Evolutionary conservation across 2,113 vertebrate genomes (phyloP).

Genomic region (Spermophilus dauricus): DNA sequence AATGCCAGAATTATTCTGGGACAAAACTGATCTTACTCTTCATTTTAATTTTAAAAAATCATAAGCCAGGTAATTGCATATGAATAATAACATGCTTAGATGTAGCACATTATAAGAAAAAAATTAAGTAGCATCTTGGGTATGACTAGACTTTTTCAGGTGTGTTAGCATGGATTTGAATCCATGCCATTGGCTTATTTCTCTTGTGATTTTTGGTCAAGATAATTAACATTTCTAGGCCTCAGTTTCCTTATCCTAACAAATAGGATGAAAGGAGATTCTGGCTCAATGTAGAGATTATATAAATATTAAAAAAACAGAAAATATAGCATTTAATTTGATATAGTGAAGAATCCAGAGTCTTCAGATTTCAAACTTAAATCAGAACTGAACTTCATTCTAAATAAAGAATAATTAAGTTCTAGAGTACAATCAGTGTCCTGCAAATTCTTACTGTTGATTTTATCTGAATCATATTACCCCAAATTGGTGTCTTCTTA

Average conservation of each 20-base stretch:
- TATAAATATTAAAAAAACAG: background rate
- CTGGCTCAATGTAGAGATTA: background rate
- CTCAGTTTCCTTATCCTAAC: background rate
- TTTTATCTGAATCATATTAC: background rate
- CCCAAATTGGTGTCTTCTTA: background rate
- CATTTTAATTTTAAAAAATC: background rate
- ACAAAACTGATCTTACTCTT: background rate
- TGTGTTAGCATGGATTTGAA: background rate
- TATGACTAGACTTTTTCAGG: background rate
- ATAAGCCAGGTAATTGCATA: background rate
- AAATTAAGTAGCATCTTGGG: background rate
- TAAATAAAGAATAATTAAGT: background rate
- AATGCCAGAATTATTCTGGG: background rate
- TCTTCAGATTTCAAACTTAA: background rate
- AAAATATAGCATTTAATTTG: background rate
- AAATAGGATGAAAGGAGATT: background rate
- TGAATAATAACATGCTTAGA: background rate
- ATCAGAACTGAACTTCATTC: background rate
- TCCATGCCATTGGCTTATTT: background rate
- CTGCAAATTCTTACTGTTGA: background rate
- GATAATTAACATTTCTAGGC: background rate
- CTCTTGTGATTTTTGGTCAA: background rate
- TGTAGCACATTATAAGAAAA: background rate
- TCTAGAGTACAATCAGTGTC: background rate
- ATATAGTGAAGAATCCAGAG: background rate